These are phyloP conservation scores for Drosophila borealis DNA, from an alignment of 2,888 invertebrate genomes.

Conservation along the genomic window DNA sequence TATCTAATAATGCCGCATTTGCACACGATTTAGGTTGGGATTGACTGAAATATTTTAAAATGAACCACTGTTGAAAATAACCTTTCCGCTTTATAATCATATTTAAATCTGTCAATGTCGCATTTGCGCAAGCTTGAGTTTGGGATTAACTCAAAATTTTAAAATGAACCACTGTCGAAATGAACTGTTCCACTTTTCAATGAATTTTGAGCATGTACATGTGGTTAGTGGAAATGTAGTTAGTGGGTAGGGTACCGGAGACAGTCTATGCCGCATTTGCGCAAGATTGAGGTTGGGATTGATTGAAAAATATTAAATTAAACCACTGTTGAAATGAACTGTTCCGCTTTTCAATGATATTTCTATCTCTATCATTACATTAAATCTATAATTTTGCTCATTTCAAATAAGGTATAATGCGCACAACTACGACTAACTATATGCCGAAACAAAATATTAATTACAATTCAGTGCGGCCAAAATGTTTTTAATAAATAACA, in stretches of 20 bases:
- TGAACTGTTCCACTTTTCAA: neutral
- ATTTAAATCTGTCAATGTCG: neutral
- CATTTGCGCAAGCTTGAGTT: neutral
- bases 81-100: neutral
- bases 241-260: neutral
- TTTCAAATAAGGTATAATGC: conserved; percentile 17
- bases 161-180: neutral
- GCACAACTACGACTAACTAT: conserved; percentile 18
- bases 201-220: too few species aligned
- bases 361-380: conserved; percentile 5
- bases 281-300: neutral
- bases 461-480: conserved; percentile 20
- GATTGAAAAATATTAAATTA: neutral
- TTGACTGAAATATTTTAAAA: neutral
- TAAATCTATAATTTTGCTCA: conserved; percentile 3
- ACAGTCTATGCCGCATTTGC: too few species aligned
- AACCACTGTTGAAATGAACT: neutral
- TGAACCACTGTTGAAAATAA: neutral
- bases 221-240: too few species aligned
- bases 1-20: too few species aligned
- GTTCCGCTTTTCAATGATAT: neutral
- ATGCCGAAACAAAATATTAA: conserved; percentile 14
- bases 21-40: neutral
- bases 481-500: conserved; percentile 42
- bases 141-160: neutral